Base-by-base conservation (phyloP, 64 coral and sea anemone genomes). In the Trachythela sp. region DNA sequence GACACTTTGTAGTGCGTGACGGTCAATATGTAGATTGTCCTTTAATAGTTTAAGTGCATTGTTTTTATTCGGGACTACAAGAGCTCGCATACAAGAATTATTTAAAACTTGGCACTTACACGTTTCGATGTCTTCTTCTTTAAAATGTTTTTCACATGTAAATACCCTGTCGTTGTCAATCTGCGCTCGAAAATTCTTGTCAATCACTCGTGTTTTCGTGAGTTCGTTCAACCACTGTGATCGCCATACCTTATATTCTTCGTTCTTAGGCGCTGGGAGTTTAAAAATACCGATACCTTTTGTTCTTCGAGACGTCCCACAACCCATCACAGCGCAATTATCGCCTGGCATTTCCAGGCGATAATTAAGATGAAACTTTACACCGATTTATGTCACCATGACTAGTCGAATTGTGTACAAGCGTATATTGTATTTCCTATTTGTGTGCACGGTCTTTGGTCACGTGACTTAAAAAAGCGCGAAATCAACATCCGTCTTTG, bases 261-360 rank as follows among this genome's bases (percentile, higher is more conserved):
- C 88, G 83, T 94, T 94, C 86, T 85, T 72, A 38, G 93, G 48
- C 77, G 89, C 36, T n/a, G 89, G 93, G n/a, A 94, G 83, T 84
- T 91, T 94, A 85, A 85, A 94, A n/a, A 94, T 91, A 40, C 93
- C 92, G 33, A 94, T 87, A 84, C 88, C 85, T 83, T 94, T 94
- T 8, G 88, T 90, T 38, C 60, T 93, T 40, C 87, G 40, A 45
- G 83, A 90, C 13, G 70, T 56, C 9, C 92, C 92, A 52, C 88
- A 93, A 38, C 92, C 92, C 41, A 89, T 48, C n/a, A 93, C 92
- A 10, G 92, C 36, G 39, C 92, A 90, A 26, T 94, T 94, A 35
- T 90, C 48, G 32, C 86, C 86, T 13, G 86, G 86, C 86, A 92
- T 92, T 59, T 59, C 54, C 7, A 9, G 15, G 24, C 24, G 7